Conservation (phyloP, 2,888 invertebrate genomes). For the Notocelia uddmanniana region DNA sequence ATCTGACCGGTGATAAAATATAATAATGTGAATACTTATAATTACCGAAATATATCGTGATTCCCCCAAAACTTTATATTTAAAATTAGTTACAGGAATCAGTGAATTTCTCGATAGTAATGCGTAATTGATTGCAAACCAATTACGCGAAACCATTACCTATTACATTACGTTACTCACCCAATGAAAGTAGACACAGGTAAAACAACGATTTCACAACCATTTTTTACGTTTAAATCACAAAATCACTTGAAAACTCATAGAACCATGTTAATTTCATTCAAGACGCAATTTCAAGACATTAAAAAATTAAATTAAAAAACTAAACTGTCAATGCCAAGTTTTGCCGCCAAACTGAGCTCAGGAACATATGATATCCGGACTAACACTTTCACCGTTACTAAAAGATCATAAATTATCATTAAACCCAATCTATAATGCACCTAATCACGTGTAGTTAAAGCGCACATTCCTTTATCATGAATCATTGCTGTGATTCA, state of each 20-base stretch:
- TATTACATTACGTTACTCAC: constrained; percentile 52
- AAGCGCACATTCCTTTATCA: constrained; percentile 16
- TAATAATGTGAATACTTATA: too few species aligned
- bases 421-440: constrained; percentile 22
- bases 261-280: constrained; percentile 19
- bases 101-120: constrained; percentile 1
- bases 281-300: constrained; percentile 11
- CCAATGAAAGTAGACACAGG: constrained; percentile 55
- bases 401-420: constrained; percentile 59
- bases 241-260: constrained; percentile 44
- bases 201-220: constrained; percentile 46
- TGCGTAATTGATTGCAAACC: constrained; percentile 8
- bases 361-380: constrained; percentile 56
- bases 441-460: constrained; percentile 22
- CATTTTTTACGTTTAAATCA: constrained; percentile 48
- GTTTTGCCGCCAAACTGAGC: constrained; percentile 79
- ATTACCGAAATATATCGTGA: too few species aligned
- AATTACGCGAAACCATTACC: constrained; percentile 25
- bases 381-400: constrained; percentile 59
- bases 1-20: too few species aligned
- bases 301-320: constrained; percentile 52
- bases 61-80: too few species aligned
- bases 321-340: constrained; percentile 59
- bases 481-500: constrained; percentile 30
- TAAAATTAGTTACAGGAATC: constrained; percentile 5